Percentiles rank a stretch among this genome's conserved stretches.
phyloP scores from a whole-genome alignment of 2,888 invertebrate species.

The Drosophila yooni region DNA sequence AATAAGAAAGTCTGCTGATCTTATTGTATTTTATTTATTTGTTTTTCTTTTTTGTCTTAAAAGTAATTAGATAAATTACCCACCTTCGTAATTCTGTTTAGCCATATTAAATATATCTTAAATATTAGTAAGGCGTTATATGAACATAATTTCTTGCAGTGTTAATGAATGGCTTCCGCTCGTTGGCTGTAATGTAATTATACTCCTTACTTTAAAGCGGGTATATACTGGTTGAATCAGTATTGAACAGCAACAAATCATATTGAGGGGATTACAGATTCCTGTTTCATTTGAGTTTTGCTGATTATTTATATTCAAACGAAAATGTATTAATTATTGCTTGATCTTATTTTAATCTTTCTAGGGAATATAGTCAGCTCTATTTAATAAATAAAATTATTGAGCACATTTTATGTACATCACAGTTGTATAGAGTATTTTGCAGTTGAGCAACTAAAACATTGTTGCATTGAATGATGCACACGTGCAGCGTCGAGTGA shows the following conservation, averaged over 20 bases:
- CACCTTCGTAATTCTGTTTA: background rate
- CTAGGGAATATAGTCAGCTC: background rate
- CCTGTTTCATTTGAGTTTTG: background rate
- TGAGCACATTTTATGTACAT: background rate
- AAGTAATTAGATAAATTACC: background rate
- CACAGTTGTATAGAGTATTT: slow-evolving; percentile 17
- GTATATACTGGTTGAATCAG: background rate
- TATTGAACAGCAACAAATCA: background rate
- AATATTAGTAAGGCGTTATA: background rate
- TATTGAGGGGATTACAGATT: background rate
- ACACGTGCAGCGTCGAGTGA: slow-evolving; percentile 57
- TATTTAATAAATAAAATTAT: background rate
- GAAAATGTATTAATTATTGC: background rate
- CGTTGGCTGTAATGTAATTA: slow-evolving; percentile 11
- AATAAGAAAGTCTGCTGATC: background rate
- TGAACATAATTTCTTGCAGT: slow-evolving; percentile 38
- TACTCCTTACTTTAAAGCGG: background rate
- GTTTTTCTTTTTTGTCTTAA: background rate
- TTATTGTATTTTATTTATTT: background rate
- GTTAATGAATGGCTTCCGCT: slow-evolving; percentile 57
- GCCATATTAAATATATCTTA: background rate
- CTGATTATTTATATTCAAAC: background rate
- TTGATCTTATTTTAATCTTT: background rate
- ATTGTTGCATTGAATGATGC: slow-evolving; percentile 7
- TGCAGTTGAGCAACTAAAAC: background rate